These are phyloP conservation scores for Slavum lentiscoides DNA, from an alignment of 2,888 invertebrate genomes.

Conservation along the genomic window DNA sequence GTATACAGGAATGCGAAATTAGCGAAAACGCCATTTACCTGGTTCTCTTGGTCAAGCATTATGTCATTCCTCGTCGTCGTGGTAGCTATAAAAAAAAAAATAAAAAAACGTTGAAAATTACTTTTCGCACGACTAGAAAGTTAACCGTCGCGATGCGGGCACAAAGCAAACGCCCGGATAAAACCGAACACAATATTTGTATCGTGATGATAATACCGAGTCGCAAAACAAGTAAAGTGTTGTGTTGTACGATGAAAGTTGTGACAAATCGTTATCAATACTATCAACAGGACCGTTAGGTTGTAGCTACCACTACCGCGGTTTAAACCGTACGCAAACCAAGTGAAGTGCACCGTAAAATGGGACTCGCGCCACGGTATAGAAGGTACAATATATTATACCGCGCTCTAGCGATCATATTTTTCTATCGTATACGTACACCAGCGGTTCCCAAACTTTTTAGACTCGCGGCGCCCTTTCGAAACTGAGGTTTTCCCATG, in stretches of 20 bases:
- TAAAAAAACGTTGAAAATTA: no score
- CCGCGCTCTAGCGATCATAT: no score
- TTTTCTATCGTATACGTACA: no score
- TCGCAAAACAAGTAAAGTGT: neutral
- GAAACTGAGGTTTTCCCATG: no score
- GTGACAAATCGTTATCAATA: conserved; percentile 22
- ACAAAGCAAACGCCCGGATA: neutral
- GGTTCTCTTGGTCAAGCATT: conserved; percentile 47
- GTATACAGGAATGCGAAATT: neutral
- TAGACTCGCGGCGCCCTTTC: no score
- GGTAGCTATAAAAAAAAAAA: no score
- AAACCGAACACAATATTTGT: no score
- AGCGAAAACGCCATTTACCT: conserved; percentile 29
- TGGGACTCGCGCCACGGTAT: no score
- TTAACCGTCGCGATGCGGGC: neutral
- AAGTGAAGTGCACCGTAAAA: neutral
- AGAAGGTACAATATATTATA: no score
- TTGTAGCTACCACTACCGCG: neutral
- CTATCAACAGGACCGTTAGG: conserved; percentile 35
- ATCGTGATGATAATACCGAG: neutral
- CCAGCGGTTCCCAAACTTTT: no score
- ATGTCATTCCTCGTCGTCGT: conserved; percentile 16
- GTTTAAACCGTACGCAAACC: neutral
- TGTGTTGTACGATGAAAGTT: conserved; percentile 6
- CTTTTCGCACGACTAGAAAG: no score